Base-by-base conservation (phyloP, 2,797 vertebrate genomes). In the Coilia nasus region DNA sequence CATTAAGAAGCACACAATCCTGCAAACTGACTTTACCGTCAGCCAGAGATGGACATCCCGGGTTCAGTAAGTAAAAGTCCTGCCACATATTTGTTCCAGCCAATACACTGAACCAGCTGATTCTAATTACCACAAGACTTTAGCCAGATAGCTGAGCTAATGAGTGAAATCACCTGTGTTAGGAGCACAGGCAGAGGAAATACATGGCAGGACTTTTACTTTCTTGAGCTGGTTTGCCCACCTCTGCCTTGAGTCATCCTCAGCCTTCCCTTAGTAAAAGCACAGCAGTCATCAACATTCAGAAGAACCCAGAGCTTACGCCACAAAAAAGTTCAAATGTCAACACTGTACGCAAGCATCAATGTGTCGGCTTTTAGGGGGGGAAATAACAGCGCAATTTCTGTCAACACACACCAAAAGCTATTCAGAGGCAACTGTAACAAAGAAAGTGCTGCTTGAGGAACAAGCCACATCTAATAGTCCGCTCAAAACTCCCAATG, bases 361-460 rank as follows among this genome's bases (percentile, higher is more conserved):
- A 35, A 75, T 1, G 31, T 41, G 31, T 75, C 19, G 28, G 64
- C 64, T 71, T 35, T 15, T 14, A 17, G 6, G 31, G 67, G 31
- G 15, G 31, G 19, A 41, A 41, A 64, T 23, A 75, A 75, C 67
- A 75, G 31, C 67, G 35, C 67, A 19, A 75, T 41, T 35, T 41
- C 83, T 84, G 84, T 64, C 89, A 88, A 89, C 90, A 91, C 89
- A 90, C 87, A 83, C 88, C 81, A 89, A 93, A 94, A 89, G 92
- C 88, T 60, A 92, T 87, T 88, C 25, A 82, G 87, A 92, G 89
- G 91, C 90, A 86, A 92, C 80, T 81, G 83, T 87, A 85, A 86
- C 89, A 90, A 89, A 90, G 86, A 90, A 75, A 75, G 86, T 90
- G 91, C 92, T 92, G 92, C 90, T 85, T 87, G 60, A 91, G 87